Evolutionary conservation across 2,888 invertebrate genomes (phyloP), one percentile per base, ranked within the genome.

Genomic region (Drosophila putrida): DNA sequence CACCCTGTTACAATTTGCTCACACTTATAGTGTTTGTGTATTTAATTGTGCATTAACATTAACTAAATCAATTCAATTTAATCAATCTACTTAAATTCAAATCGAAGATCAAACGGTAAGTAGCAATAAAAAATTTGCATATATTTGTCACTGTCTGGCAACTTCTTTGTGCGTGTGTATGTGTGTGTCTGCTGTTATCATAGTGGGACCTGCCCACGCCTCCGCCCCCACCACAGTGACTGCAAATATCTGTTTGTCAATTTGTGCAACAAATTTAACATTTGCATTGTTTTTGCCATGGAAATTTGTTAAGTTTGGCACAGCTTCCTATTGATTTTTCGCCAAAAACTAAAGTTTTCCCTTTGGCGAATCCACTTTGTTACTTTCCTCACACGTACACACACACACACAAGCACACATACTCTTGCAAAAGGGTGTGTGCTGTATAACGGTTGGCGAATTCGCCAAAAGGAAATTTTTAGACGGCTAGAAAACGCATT

Each of bases 271-370:
- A 28, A 31, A 41, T 27, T 33, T 20, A 3, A 2, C 4, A 35
- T 41, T 20, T 31, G 27, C 2, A 44, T 46, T 15, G 38, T 15
- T 38, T 33, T 39, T 4, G 25, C 4, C 9, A n/a, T n/a, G 47
- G 20, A 38, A 31, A 50, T 58, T 36, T 51, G 15, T 38, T 43
- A 50, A 20, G 15, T 60, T 73, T 64, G 3, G 13, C 55, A 15
- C 78, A 77, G 79, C 77, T 78, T 77, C 71, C 62, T 80, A 86
- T 86, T 86, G 82, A 82, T 82, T 82, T 82, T 84, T 77, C 80
- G 55, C 63, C 59, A 51, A 55, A 59, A 68, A 77, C 50, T 77
- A 49, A 65, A 59, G 76, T 79, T 79, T 71, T 71, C 47, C 60
- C 58, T 65, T 71, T 53, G 46, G 60, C 60, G 55, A 77, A 72